These are phyloP conservation scores for Bombycilla garrulus DNA, from an alignment of 2,113 vertebrate genomes.

Conservation along the genomic window DNA sequence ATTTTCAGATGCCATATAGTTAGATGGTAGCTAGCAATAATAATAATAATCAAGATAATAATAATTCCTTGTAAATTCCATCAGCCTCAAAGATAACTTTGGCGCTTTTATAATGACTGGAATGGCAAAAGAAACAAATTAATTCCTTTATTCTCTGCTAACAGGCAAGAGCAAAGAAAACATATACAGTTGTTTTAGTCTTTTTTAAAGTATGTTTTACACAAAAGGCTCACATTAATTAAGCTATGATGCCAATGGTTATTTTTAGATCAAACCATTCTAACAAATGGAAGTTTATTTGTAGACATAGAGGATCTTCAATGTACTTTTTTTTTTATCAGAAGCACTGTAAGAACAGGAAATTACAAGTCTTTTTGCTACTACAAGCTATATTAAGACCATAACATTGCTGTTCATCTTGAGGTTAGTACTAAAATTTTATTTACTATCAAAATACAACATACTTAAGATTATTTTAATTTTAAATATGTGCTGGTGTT, in stretches of 20 bases:
- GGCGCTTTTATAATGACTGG: slow-evolving; percentile 63
- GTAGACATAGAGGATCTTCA: neutral
- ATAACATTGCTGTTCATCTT: neutral
- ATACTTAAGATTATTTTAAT: neutral
- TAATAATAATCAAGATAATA: slow-evolving; percentile 20
- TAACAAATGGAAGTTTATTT: slow-evolving; percentile 35
- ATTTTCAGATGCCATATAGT: slow-evolving; percentile 45
- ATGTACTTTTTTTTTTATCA: neutral
- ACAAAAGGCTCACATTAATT: slow-evolving; percentile 47
- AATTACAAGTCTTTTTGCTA: neutral
- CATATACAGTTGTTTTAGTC: neutral
- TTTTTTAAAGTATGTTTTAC: slow-evolving; percentile 3
- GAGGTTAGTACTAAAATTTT: neutral
- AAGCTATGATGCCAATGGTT: slow-evolving; percentile 34
- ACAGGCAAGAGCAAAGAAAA: slow-evolving; percentile 52
- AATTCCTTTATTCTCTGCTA: slow-evolving; percentile 40
- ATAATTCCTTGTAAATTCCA: slow-evolving; percentile 69
- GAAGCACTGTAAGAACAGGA: neutral
- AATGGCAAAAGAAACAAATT: slow-evolving; percentile 39
- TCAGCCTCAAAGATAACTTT: slow-evolving; percentile 61
- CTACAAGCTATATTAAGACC: neutral
- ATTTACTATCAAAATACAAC: neutral
- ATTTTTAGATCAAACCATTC: slow-evolving; percentile 10
- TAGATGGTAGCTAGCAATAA: slow-evolving; percentile 19
- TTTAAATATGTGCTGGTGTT: neutral